A percentile compares a stretch with the other conserved stretches of the same genome.
These are phyloP conservation scores for Synanthedon formicaeformis DNA, from an alignment of 2,888 invertebrate species.

Conservation along the genomic window DNA sequence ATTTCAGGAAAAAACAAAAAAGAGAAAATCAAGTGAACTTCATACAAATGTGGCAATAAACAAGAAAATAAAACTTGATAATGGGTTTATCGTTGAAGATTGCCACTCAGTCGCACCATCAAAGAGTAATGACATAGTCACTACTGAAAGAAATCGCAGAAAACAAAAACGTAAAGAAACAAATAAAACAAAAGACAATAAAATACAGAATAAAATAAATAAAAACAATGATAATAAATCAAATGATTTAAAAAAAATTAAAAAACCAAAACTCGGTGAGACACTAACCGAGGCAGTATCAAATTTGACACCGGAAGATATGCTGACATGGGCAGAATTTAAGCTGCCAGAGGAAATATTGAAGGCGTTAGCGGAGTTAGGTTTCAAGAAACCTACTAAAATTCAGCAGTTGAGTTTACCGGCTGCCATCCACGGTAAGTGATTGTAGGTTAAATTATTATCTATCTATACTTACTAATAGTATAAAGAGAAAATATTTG, in stretches of 20 bases:
- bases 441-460: neutral
- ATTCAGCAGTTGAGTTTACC: slow-evolving; percentile 88
- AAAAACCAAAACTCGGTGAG: slow-evolving; percentile 41
- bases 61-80: slow-evolving; percentile 36
- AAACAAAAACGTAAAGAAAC: slow-evolving; percentile 3
- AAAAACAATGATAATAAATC: slow-evolving; percentile 3
- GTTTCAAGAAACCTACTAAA: slow-evolving; percentile 85
- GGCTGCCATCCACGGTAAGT: slow-evolving; percentile 82
- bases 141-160: slow-evolving; percentile 5
- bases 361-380: slow-evolving; percentile 79
- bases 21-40: slow-evolving; percentile 22
- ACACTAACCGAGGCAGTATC: slow-evolving; percentile 17
- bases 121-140: slow-evolving; percentile 21
- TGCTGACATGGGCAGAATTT: slow-evolving; percentile 75
- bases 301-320: slow-evolving; percentile 46
- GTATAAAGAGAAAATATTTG: no score
- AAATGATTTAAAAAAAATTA: slow-evolving; percentile 6
- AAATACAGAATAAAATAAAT: slow-evolving; percentile 2
- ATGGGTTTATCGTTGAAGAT: slow-evolving; percentile 51
- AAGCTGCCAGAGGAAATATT: slow-evolving; percentile 79
- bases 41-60: slow-evolving; percentile 20
- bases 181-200: slow-evolving; percentile 6
- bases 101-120: slow-evolving; percentile 31
- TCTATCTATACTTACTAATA: no score
- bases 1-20: slow-evolving; percentile 13